Evolutionary conservation across 2,113 vertebrate genomes (phyloP).

Genomic region (Phrynosoma blainvillii): DNA sequence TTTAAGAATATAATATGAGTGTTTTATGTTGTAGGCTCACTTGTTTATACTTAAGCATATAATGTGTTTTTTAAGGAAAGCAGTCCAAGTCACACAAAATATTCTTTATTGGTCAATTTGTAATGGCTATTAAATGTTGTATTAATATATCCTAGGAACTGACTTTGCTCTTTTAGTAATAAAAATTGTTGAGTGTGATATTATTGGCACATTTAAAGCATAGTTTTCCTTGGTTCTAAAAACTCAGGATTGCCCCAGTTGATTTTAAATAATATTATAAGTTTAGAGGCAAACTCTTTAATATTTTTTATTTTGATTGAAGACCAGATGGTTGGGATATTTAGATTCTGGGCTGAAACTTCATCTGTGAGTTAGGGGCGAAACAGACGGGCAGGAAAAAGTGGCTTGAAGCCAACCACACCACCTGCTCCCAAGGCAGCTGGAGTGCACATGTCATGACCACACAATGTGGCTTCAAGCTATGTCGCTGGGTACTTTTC

Average conservation of each 20-base stretch:
- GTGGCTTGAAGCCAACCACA: no score
- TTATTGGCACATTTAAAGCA: slow-evolving; percentile 10
- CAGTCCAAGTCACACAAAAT: not conserved
- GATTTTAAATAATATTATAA: not conserved
- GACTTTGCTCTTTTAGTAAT: not conserved
- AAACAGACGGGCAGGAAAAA: no score
- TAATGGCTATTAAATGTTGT: not conserved
- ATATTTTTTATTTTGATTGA: not conserved
- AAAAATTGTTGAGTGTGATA: not conserved
- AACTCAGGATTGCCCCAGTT: not conserved
- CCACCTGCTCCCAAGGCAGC: no score
- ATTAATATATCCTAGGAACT: not conserved
- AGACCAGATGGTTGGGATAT: not conserved
- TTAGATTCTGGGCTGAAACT: not conserved
- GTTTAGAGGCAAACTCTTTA: not conserved
- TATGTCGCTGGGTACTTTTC: no score
- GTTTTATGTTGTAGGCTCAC: not conserved
- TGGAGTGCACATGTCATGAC: no score
- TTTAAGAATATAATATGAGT: not conserved
- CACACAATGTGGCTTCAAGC: no score
- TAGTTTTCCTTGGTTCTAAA: not conserved
- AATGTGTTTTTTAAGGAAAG: not conserved
- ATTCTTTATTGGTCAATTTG: not conserved
- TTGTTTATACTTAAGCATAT: not conserved
- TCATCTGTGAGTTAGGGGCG: not conserved